Evolutionary conservation across 2,888 invertebrate genomes (phyloP).

Genomic region (Amphipoea oculea): DNA sequence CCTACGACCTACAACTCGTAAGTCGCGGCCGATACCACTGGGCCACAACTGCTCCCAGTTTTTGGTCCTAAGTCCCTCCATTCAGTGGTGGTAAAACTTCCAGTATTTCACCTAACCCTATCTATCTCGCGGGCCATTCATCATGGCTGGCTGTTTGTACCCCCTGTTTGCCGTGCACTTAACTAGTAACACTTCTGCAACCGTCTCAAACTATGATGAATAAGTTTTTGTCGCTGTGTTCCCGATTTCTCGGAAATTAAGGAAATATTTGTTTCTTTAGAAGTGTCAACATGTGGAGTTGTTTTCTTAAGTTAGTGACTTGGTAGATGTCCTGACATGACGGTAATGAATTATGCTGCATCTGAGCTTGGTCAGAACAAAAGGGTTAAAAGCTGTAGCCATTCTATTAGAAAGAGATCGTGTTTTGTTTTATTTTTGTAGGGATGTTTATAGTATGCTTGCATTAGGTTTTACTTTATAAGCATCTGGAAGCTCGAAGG

Average conservation of each 20-base stretch:
- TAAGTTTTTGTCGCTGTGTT: constrained; percentile 60
- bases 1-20: no score
- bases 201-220: constrained; percentile 65
- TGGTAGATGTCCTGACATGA: constrained; percentile 7
- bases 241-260: constrained; percentile 45
- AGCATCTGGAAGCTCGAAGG: neutral
- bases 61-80: constrained; percentile 31
- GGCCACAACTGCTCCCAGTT: no score
- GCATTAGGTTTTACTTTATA: neutral
- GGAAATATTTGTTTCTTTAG: constrained; percentile 46
- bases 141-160: constrained; percentile 69
- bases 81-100: constrained; percentile 17
- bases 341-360: constrained; percentile 34
- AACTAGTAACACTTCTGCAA: constrained; percentile 65
- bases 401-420: neutral
- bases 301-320: constrained; percentile 36
- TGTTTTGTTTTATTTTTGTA: constrained; percentile 1
- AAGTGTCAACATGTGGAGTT: constrained; percentile 29
- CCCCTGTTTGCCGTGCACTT: constrained; percentile 69
- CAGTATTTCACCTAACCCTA: constrained; percentile 70
- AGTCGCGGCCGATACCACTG: no score
- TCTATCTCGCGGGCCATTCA: constrained; percentile 72
- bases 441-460: neutral
- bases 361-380: neutral
- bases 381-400: neutral